phyloP scores from a whole-genome alignment of 1,140 invertebrate genomes.

The Capitella teleta region DNA sequence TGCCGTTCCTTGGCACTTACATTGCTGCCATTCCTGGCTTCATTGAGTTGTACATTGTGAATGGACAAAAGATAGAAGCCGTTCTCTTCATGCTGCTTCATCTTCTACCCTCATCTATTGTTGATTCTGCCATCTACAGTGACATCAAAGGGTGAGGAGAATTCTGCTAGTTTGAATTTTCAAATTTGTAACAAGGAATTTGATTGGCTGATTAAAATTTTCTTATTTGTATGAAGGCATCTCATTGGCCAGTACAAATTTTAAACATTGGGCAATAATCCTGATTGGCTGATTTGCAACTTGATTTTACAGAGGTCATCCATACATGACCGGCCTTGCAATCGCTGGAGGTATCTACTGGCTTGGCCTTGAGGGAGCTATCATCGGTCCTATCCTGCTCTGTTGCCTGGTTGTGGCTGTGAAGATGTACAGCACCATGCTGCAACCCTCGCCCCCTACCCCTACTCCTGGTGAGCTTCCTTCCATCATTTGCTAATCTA shows the following conservation, averaged over 20 bases:
- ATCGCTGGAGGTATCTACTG: constrained; percentile 98
- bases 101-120: constrained; percentile 73
- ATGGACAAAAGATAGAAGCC: constrained; percentile 60
- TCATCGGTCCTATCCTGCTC: constrained; percentile 85
- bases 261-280: too few relatives aligned
- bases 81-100: constrained; percentile 69
- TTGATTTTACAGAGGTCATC: constrained; percentile 78
- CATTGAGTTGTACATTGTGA: constrained; percentile 84
- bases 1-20: constrained; percentile 88
- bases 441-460: too few relatives aligned
- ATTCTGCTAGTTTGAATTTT: too few relatives aligned
- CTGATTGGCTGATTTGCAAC: too few relatives aligned
- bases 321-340: constrained; percentile 92
- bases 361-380: constrained; percentile 88
- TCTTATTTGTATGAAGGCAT: too few relatives aligned
- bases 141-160: constrained; percentile 95
- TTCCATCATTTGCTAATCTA: too few relatives aligned
- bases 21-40: constrained; percentile 86
- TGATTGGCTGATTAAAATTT: too few relatives aligned
- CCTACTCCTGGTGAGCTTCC: too few relatives aligned
- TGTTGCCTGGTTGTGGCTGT: constrained; percentile 73
- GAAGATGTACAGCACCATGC: constrained; percentile 53
- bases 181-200: too few relatives aligned
- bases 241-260: too few relatives aligned
- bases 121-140: constrained; percentile 89